These are phyloP conservation scores for Sebastes fasciatus DNA, from an alignment of 2,113 vertebrate genomes.

Conservation along the genomic window DNA sequence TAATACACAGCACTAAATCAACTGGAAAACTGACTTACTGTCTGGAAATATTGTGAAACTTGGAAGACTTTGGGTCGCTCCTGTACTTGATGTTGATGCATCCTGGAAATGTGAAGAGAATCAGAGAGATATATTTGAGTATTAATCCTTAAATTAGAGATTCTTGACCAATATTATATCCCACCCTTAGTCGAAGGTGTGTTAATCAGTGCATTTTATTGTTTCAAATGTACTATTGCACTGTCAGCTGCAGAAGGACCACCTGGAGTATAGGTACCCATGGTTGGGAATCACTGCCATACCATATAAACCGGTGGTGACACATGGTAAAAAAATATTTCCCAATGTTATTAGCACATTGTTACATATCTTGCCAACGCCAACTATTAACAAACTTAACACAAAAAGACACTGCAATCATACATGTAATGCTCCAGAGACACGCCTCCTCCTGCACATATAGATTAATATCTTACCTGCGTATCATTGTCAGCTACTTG, in stretches of 20 bases:
- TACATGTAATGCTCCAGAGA: background rate
- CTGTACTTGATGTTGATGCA: conserved; percentile 3
- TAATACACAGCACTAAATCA: background rate
- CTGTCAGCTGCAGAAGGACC: background rate
- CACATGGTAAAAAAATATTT: background rate
- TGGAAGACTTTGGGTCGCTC: conserved; percentile 4
- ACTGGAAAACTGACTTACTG: conserved; percentile 54
- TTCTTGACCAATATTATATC: background rate
- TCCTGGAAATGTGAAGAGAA: conserved; percentile 42
- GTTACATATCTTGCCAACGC: background rate
- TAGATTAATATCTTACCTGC: conserved; percentile 36
- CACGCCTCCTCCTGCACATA: background rate
- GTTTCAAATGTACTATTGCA: background rate
- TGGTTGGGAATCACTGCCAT: background rate
- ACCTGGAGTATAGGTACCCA: background rate
- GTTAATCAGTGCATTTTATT: no score
- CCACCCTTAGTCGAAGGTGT: background rate
- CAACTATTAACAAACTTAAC: background rate
- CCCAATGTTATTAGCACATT: background rate
- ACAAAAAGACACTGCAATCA: background rate
- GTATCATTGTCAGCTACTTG: background rate
- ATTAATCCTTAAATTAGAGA: background rate
- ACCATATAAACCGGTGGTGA: background rate
- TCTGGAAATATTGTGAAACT: conserved; percentile 32
- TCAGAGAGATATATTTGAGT: conserved; percentile 7